These are phyloP conservation scores for Tapera naevia DNA, from an alignment of 2,797 vertebrate species.

Conservation along the genomic window DNA sequence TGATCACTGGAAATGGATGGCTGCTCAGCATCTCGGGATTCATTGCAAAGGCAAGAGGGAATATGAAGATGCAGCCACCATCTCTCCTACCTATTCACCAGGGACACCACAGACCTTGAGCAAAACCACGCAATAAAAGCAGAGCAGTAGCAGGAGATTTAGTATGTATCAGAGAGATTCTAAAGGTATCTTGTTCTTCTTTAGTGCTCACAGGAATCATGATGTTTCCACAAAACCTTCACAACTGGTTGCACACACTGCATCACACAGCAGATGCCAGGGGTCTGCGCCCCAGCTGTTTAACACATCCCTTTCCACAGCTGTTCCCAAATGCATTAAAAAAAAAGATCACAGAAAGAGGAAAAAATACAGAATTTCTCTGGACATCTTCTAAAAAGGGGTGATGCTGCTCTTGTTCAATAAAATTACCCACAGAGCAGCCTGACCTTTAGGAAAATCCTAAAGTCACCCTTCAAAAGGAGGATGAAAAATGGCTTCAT, in stretches of 20 bases:
- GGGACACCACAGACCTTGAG: neutral
- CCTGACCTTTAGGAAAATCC: neutral
- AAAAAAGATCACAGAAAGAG: neutral
- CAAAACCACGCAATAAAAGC: neutral
- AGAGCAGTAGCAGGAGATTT: neutral
- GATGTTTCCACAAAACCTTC: neutral
- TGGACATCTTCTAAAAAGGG: neutral
- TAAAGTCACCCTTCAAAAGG: accelerated
- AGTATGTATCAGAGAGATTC: neutral
- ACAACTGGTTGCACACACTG: neutral
- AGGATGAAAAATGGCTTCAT: accelerated
- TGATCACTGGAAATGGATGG: neutral
- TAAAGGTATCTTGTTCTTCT: neutral
- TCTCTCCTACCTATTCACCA: neutral
- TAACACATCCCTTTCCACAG: neutral
- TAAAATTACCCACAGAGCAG: neutral
- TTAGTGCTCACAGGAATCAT: neutral
- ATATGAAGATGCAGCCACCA: neutral
- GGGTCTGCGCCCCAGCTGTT: neutral
- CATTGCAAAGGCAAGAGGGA: neutral
- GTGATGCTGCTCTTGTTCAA: neutral
- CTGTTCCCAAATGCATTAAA: neutral
- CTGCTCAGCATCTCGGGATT: neutral
- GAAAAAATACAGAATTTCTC: neutral
- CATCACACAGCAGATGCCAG: accelerated